phyloP scores from a whole-genome alignment of 2,113 vertebrate species.

The Phyllopteryx taeniolatus region DNA sequence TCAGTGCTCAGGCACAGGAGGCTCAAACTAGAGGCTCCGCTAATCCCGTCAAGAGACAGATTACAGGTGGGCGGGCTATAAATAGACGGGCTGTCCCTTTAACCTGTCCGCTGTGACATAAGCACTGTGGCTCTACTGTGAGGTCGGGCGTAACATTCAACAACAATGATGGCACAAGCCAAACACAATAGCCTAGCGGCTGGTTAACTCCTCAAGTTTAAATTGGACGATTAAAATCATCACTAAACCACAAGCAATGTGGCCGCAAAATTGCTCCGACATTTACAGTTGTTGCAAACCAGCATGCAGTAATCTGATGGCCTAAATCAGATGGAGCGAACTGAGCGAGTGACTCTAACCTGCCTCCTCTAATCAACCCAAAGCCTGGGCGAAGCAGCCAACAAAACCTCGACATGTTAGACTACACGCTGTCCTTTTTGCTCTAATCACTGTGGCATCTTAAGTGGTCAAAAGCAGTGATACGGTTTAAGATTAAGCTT shows the following conservation, averaged over 20 bases:
- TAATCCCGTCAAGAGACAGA: slow-evolving; percentile 67
- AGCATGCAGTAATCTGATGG: slow-evolving; percentile 48
- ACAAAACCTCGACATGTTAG: slow-evolving; percentile 45
- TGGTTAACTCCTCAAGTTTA: background rate
- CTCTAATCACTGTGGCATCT: slow-evolving; percentile 33
- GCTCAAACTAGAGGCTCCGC: slow-evolving; percentile 35
- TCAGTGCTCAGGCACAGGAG: slow-evolving; percentile 33
- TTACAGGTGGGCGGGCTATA: slow-evolving; percentile 66
- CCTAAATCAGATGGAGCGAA: slow-evolving; percentile 48
- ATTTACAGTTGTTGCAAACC: slow-evolving; percentile 31
- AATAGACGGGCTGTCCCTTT: slow-evolving; percentile 67
- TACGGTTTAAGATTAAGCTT: background rate
- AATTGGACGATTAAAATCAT: background rate
- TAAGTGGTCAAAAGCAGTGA: slow-evolving; percentile 2
- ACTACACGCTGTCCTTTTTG: slow-evolving; percentile 25
- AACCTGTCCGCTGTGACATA: slow-evolving; percentile 51
- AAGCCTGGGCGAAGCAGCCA: slow-evolving; percentile 43
- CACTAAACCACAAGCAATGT: background rate
- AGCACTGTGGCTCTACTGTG: slow-evolving; percentile 45
- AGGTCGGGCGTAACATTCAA: slow-evolving; percentile 27
- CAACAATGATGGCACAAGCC: background rate
- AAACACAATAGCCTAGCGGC: background rate
- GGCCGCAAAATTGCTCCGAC: slow-evolving; percentile 18
- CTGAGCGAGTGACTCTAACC: slow-evolving; percentile 52
- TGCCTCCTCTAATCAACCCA: slow-evolving; percentile 60